phyloP scores from a whole-genome alignment of 2,888 invertebrate species.

The Platerodrilus igneus region DNA sequence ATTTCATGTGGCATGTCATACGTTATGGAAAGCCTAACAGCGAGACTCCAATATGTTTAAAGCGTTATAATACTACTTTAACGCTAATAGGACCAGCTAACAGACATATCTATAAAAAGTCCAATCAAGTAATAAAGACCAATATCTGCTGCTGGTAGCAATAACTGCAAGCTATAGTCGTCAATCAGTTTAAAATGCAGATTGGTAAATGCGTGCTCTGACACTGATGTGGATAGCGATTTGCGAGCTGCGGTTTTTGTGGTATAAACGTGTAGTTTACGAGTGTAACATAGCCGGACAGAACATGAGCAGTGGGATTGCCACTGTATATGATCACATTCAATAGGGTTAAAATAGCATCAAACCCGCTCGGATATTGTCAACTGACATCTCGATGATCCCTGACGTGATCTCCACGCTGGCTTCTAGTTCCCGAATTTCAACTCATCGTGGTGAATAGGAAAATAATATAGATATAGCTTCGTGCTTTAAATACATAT shows the following conservation, averaged over 20 bases:
- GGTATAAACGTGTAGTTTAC: constrained; percentile 51
- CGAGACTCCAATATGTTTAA: no score
- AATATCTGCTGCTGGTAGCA: constrained; percentile 8
- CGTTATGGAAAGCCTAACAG: no score
- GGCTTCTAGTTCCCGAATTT: constrained; percentile 35
- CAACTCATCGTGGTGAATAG: constrained; percentile 29
- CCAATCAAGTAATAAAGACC: constrained; percentile 4
- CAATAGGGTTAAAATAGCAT: constrained; percentile 43
- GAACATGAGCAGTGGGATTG: constrained; percentile 46
- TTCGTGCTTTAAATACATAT: no score
- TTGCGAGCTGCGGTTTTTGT: constrained; percentile 51
- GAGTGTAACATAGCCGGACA: constrained; percentile 45
- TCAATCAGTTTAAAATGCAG: constrained; percentile 46
- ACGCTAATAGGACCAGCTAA: no score
- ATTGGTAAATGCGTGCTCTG: constrained; percentile 45
- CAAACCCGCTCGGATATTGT: constrained; percentile 36
- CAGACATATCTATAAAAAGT: no score
- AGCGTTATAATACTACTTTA: no score
- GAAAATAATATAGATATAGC: no score
- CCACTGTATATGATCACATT: constrained; percentile 43
- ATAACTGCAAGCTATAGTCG: constrained; percentile 35
- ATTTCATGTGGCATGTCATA: no score
- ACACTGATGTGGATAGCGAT: constrained; percentile 48
- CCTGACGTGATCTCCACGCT: constrained; percentile 36
- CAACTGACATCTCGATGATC: constrained; percentile 39